A percentile compares a stretch with the other conserved stretches of the same genome.
Conservation (phyloP, 2,797 vertebrate species). For the Cichlasoma orientale region DNA sequence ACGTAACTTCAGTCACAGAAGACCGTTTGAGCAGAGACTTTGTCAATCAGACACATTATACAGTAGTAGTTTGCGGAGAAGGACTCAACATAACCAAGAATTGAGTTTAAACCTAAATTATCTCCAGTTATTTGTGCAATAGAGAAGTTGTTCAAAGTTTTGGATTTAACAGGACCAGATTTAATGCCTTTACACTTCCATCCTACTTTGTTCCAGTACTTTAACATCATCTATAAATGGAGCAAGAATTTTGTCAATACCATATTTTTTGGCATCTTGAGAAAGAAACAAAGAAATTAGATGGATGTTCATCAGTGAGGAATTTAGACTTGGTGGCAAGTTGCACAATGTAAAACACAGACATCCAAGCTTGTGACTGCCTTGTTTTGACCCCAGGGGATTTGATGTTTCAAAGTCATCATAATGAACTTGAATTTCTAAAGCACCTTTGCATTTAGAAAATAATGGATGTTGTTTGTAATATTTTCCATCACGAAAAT, state of each 20-base stretch:
- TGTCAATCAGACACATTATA: constrained; percentile 22
- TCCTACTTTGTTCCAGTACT: neutral
- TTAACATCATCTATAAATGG: neutral
- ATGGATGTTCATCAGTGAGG: constrained; percentile 22
- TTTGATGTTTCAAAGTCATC: constrained; percentile 38
- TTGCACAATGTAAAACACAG: constrained; percentile 29
- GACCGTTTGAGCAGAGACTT: neutral
- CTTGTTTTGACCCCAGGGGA: constrained; percentile 33
- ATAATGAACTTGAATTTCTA: constrained; percentile 33
- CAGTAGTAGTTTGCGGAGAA: constrained; percentile 3
- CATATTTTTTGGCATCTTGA: neutral
- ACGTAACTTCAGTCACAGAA: neutral
- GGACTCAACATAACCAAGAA: constrained; percentile 5
- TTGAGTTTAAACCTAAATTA: neutral
- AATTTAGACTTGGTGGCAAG: constrained; percentile 25
- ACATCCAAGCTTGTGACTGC: constrained; percentile 32
- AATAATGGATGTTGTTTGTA: neutral
- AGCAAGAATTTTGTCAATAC: neutral
- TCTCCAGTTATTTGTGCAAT: constrained; percentile 1
- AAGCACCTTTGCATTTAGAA: neutral
- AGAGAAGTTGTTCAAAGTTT: constrained; percentile 1
- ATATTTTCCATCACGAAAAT: constrained; percentile 42
- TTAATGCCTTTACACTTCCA: constrained; percentile 1
- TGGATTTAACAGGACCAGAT: too few species aligned
- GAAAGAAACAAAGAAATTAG: neutral